Base-by-base conservation (phyloP, 2,888 invertebrate genomes). In the Panopea generosa region DNA sequence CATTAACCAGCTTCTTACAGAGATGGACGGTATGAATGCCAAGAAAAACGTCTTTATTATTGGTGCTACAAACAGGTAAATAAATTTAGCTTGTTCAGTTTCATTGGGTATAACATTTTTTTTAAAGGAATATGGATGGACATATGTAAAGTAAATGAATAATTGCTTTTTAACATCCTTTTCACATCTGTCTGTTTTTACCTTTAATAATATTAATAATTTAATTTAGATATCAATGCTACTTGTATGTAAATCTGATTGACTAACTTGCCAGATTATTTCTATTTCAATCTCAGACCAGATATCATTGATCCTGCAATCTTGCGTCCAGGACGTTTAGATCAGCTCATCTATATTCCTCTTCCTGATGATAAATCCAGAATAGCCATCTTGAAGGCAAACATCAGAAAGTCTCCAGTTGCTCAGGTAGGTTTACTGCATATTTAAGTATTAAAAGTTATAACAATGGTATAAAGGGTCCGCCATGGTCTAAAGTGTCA, bases 31-130 rank as follows among this genome's bases (percentile, higher is more conserved):
- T 90, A 99, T 99, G 99, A 98, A 98, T 43, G 97, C 98, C 33
- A 99, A 99, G 95, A 99, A 99, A 94, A 99, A 99, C 93, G 99
- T 99, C 24, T 99, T 99, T 93, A 99, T 99, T 87, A 99, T 99
- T 92, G 99, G 99, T 92, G 96, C 97, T 84, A 98, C 98, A 78
- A 98, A 97, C 94, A 94, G 97, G 93, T 91, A 61, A 27, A 50
- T 14, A 43, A 24, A 20, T 38, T 18, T 9, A 45, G 16, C 47
- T n/a, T n/a, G n/a, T n/a, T n/a, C n/a, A n/a, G n/a, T n/a, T n/a
- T n/a, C n/a, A n/a, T n/a, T n/a, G 1, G 40, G n/a, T 24, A 2
- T 55, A 9, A n/a, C 27, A 18, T 27, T 29, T 2, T n/a, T n/a
- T n/a, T n/a, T n/a, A n/a, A n/a, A n/a, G n/a, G n/a, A n/a, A n/a